Evolutionary conservation across 2,797 vertebrate genomes (phyloP).

Genomic region (Myotis planiceps): DNA sequence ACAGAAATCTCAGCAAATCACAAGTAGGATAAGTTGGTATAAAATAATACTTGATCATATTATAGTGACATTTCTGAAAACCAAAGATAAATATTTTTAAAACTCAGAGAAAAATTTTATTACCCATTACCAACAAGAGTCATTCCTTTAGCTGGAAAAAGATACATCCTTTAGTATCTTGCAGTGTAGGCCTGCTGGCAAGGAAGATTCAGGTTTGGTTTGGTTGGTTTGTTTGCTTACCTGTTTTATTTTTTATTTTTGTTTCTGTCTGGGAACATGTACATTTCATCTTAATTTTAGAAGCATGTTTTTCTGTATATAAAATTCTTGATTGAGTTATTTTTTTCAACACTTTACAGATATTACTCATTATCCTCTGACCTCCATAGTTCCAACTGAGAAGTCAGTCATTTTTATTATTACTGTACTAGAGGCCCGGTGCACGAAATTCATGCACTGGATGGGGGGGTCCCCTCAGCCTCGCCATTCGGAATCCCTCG

Average conservation of each 20-base stretch:
- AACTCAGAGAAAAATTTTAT: background rate
- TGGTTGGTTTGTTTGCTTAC: background rate
- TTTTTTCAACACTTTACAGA: background rate
- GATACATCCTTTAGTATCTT: background rate
- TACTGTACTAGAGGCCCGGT: no score
- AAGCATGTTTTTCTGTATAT: background rate
- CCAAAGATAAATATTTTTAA: background rate
- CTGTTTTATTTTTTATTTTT: background rate
- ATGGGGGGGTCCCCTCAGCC: no score
- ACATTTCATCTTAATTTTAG: background rate
- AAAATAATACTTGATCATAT: background rate
- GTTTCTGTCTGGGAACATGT: background rate
- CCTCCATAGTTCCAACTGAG: background rate
- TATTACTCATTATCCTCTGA: background rate
- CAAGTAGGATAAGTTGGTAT: background rate
- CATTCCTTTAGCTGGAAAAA: background rate
- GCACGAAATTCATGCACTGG: no score
- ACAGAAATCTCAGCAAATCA: background rate
- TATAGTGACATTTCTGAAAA: background rate
- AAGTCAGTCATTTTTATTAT: background rate
- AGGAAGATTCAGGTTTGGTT: background rate
- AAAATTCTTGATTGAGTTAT: background rate
- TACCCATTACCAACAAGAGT: background rate
- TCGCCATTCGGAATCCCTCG: no score
- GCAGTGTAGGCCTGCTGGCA: background rate